Evolutionary conservation across 2,888 invertebrate species (phyloP), one percentile per base, ranked within the genome.

Genomic region (Entomobrya proxima): DNA sequence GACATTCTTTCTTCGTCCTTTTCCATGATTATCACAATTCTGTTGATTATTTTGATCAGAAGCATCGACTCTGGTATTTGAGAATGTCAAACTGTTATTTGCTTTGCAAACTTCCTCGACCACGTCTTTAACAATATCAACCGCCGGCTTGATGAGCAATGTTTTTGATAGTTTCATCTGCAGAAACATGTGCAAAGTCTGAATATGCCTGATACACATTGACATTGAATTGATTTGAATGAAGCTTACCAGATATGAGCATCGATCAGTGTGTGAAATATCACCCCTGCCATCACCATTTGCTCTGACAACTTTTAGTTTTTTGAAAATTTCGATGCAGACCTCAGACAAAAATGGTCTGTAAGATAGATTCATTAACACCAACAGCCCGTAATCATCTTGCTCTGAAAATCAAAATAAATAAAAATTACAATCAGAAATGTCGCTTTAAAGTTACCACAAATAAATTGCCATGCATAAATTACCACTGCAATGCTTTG

Each of bases 61-160:
- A 27, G 40, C 50, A 47, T 85, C 69, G 6, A 47, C 37, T 7
- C 3, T n/a, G 9, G 58, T 47, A 24, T 21, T 40, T 5, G n/a
- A 11, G 15, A 32, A 85, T 3, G 61, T 75, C 21, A 79, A 24
- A 35, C 15, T 40, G 15, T 13, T 35, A 30, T 44, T 21, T 0
- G 13, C 5, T 44, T 52, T 30, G n/a, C 80, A 81, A 13, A 18
- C 21, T 55, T 72, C 44, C 21, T 30, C 37, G 3, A 40, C 40
- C n/a, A 55, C n/a, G 7, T 84, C 77, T 6, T 44, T 30, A 18
- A 84, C 69, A n/a, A 84, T 61, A 1, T 61, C 13, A 21, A 13
- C 47, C 2, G 78, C 77, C 3, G 84, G 84, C 47, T 58, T 69
- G 21, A 84, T 64, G n/a, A 77, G 24, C 44, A 72, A n/a, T 4